Base-by-base conservation (phyloP, 1,140 invertebrate genomes). In the Pararge aegeria region DNA sequence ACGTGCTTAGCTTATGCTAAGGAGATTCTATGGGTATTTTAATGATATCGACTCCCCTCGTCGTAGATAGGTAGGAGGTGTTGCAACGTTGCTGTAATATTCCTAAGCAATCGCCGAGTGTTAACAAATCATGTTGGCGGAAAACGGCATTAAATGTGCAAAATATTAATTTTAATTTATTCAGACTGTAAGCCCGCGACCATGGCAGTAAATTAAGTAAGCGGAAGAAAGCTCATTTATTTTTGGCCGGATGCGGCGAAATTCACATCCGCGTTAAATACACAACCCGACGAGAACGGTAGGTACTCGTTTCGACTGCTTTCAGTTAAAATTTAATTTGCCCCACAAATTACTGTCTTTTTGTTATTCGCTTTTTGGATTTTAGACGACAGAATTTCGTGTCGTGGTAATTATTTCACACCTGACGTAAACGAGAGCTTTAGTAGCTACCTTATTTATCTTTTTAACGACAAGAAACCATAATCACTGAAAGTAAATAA, bases 211-310 rank as follows among this genome's bases (percentile, higher is more conserved):
- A 86, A 89, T 89, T 87, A 89, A 87, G 81, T 87, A 83, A 85
- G 83, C 83, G 83, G 83, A 89, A 87, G 86, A 89, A 89, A 86
- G 78, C 78, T 84, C 83, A 86, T 89, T 84, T 84, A 89, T 86
- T 87, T 88, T 86, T 87, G 81, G 83, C 64, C 81, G 82, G 83
- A 87, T 83, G 81, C 76, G 80, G 81, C 73, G 76, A 79, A 85
- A 83, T 87, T 80, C 83, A 85, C 81, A 87, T 89, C 82, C 82
- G 83, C 86, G 83, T 87, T 84, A 87, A 89, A 89, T 83, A 89
- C 82, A 89, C 77, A 84, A 76, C 66, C 78, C 80, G 70, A 54
- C 75, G 74, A 63, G 67, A 71, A 64, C 67, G 66, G 66, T 77
- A 70, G 62, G 50, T 65, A 79, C 72, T 68, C 69, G 73, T 79